Conservation (phyloP, 2,113 vertebrate genomes). For the Spea multiplicata region DNA sequence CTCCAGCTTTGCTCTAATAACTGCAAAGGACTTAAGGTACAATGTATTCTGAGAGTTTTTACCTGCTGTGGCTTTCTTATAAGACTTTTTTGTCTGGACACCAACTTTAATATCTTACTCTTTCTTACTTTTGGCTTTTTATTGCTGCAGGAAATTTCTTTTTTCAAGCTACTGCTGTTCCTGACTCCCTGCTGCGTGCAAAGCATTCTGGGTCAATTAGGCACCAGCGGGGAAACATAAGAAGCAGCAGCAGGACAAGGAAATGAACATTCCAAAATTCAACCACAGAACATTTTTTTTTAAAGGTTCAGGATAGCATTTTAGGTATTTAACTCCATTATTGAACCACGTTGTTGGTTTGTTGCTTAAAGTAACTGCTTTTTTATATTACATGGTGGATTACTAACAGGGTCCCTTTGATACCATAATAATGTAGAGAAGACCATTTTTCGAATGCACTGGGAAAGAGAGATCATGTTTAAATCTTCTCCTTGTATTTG, state of each 20-base stretch:
- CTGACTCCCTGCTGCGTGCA: slow-evolving; percentile 25
- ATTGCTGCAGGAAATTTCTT: slow-evolving; percentile 39
- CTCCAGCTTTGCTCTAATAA: too few species aligned
- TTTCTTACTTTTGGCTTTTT: slow-evolving; percentile 31
- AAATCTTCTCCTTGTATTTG: background rate
- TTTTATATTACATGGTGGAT: too few species aligned
- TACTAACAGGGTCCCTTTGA: too few species aligned
- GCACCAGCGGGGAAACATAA: slow-evolving; percentile 36
- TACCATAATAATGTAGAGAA: too few species aligned
- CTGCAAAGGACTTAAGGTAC: too few species aligned
- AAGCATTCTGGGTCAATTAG: slow-evolving; percentile 46
- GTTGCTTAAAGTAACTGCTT: too few species aligned
- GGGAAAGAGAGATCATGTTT: too few species aligned
- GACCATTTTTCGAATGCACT: too few species aligned
- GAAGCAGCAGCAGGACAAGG: slow-evolving; percentile 30
- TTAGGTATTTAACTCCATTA: background rate
- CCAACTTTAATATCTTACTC: slow-evolving; percentile 32
- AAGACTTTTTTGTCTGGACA: slow-evolving; percentile 35
- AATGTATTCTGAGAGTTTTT: background rate
- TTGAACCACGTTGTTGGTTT: too few species aligned
- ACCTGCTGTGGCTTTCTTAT: slow-evolving; percentile 24
- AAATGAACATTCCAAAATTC: slow-evolving; percentile 25
- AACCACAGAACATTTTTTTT: slow-evolving; percentile 23
- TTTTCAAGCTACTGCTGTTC: slow-evolving; percentile 23
- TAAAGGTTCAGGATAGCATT: slow-evolving; percentile 8